These are phyloP conservation scores for Anas capensis DNA, from an alignment of 2,797 vertebrate genomes.

Conservation along the genomic window DNA sequence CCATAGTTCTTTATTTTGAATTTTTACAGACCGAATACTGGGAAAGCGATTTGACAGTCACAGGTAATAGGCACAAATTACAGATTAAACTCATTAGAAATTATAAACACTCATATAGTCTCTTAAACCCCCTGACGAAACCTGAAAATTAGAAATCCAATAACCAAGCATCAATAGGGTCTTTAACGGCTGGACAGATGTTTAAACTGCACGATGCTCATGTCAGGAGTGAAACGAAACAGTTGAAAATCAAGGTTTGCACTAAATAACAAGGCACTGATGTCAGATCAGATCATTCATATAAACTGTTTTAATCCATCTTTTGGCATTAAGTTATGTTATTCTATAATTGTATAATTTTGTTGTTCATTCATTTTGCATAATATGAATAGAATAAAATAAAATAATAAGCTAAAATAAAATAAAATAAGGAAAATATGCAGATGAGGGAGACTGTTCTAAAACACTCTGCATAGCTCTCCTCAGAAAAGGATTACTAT, in stretches of 20 bases:
- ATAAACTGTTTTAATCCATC: constrained; percentile 48
- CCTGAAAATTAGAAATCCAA: constrained; percentile 79
- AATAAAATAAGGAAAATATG: background rate
- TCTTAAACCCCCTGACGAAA: constrained; percentile 60
- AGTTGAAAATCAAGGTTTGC: constrained; percentile 70
- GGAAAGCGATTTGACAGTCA: constrained; percentile 44
- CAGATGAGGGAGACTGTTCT: background rate
- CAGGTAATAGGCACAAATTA: constrained; percentile 51
- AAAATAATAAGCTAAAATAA: background rate
- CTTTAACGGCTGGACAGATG: constrained; percentile 74
- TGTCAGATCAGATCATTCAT: constrained; percentile 24
- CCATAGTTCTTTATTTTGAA: background rate
- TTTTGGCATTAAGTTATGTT: background rate
- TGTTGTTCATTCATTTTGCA: constrained; percentile 5
- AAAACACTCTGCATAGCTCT: fast-evolving
- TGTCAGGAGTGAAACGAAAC: constrained; percentile 72
- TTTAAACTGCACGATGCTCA: constrained; percentile 68
- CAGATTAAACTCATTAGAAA: constrained; percentile 66
- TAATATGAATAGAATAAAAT: background rate
- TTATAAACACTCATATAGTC: constrained; percentile 55
- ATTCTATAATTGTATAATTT: background rate
- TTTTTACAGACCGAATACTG: background rate
- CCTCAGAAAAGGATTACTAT: background rate
- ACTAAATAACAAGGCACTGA: constrained; percentile 73
- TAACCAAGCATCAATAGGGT: constrained; percentile 56